Evolutionary conservation across 1,140 invertebrate species (phyloP).

Genomic region (Cydia amplana): DNA sequence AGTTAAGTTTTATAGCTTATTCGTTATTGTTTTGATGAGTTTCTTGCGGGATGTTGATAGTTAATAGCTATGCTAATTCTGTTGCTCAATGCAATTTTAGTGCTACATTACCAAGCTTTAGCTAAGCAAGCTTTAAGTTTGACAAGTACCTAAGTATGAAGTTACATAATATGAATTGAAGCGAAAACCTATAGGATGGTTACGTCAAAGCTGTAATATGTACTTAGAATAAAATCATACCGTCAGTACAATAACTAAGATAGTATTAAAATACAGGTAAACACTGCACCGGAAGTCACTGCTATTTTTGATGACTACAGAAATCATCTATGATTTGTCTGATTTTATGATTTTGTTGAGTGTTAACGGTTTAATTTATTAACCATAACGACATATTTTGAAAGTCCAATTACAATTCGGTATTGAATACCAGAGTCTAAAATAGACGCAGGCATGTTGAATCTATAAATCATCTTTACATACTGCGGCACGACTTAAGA

Average conservation of each 20-base stretch:
- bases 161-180: background rate
- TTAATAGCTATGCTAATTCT: constrained; percentile 8
- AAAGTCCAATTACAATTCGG: constrained; percentile 2
- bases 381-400: constrained; percentile 17
- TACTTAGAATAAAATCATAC: too few species aligned
- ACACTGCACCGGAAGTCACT: too few species aligned
- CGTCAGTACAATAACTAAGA: too few species aligned
- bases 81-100: background rate
- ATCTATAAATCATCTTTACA: constrained; percentile 44
- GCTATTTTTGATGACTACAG: too few species aligned
- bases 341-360: background rate
- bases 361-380: constrained; percentile 15
- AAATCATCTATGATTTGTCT: background rate
- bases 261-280: too few species aligned
- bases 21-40: constrained; percentile 14
- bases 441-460: constrained; percentile 35
- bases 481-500: constrained; percentile 27
- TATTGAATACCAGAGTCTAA: background rate
- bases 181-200: background rate
- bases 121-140: background rate
- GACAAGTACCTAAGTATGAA: background rate
- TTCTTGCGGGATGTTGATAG: background rate
- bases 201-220: too few species aligned
- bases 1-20: constrained; percentile 23
- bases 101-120: background rate